Conservation (phyloP, 2,113 vertebrate genomes). For the Promerops cafer region DNA sequence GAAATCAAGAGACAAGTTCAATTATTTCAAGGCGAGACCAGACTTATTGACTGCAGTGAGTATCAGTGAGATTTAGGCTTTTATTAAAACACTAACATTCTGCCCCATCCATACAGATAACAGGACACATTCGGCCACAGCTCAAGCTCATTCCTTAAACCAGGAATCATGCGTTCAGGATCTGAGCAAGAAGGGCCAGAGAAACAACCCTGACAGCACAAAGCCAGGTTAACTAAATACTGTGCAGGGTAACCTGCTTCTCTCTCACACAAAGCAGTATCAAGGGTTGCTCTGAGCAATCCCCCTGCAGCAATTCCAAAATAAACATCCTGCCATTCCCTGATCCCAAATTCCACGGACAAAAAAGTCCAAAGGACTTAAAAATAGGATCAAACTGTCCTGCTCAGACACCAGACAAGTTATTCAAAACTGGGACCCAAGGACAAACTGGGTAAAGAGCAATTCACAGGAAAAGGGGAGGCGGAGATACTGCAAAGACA, state of each 20-base stretch:
- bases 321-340: neutral
- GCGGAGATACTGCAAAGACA: neutral
- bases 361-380: neutral
- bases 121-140: neutral
- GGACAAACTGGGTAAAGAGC: neutral
- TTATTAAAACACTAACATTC: neutral
- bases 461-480: neutral
- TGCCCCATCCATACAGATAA: neutral
- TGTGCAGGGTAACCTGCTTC: neutral
- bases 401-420: neutral
- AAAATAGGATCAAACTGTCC: neutral
- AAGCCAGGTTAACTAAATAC: neutral
- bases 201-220: neutral
- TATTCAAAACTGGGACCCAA: neutral
- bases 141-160: neutral
- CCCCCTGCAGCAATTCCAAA: neutral
- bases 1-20: neutral
- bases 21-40: neutral
- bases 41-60: neutral
- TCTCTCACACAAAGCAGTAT: neutral
- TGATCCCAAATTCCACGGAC: neutral
- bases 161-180: neutral
- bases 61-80: neutral
- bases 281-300: neutral
- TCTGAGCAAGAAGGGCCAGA: neutral